Percentiles rank a stretch among this genome's conserved stretches.
phyloP scores from a whole-genome alignment of 2,113 vertebrate species.

The Strix aluco region DNA sequence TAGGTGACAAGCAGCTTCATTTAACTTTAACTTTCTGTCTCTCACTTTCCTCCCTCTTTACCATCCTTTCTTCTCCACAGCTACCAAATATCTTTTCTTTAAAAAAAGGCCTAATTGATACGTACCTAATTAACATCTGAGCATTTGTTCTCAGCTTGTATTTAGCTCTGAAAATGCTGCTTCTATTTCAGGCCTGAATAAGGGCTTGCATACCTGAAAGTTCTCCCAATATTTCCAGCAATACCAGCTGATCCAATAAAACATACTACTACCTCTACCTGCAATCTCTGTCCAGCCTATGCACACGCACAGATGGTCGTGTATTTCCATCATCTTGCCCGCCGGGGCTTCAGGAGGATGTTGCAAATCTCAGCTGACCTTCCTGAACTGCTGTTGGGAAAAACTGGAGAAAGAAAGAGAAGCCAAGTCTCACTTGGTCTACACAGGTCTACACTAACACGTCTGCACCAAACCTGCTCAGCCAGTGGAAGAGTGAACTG shows the following conservation, averaged over 20 bases:
- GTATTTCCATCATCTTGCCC: background rate
- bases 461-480: background rate
- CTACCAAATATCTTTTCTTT: slow-evolving; percentile 25
- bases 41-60: slow-evolving; percentile 40
- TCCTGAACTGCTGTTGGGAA: background rate
- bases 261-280: background rate
- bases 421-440: background rate
- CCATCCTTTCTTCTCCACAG: background rate
- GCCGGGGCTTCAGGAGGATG: background rate
- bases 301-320: too few relatives aligned
- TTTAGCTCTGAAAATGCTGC: slow-evolving; percentile 42
- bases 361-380: background rate
- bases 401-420: background rate
- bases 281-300: background rate
- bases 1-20: slow-evolving; percentile 46
- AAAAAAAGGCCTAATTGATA: slow-evolving; percentile 55
- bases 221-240: background rate
- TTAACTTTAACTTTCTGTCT: slow-evolving; percentile 30
- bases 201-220: background rate
- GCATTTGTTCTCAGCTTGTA: slow-evolving; percentile 26
- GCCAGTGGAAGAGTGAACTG: background rate
- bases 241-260: background rate
- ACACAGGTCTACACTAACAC: background rate
- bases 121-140: slow-evolving; percentile 42
- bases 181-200: slow-evolving; percentile 42